These are phyloP conservation scores for Chloroceryle aenea DNA, from an alignment of 2,113 vertebrate genomes.

Conservation along the genomic window DNA sequence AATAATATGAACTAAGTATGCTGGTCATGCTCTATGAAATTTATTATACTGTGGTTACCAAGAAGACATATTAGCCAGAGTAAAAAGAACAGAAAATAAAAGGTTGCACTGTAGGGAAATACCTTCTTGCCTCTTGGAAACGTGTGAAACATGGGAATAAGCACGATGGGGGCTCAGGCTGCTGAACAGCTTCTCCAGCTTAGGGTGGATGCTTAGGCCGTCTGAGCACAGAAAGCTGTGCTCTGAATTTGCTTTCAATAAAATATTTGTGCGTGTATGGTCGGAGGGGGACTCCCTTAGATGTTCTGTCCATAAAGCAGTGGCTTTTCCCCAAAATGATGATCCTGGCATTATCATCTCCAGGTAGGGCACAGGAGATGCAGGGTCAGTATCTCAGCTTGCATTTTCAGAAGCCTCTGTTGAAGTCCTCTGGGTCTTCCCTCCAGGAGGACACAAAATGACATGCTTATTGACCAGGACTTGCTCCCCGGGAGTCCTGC, in stretches of 20 bases:
- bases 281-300: background rate
- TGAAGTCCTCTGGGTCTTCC: background rate
- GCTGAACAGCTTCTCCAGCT: conserved; percentile 22
- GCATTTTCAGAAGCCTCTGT: background rate
- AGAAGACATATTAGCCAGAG: conserved; percentile 64
- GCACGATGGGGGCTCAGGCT: background rate
- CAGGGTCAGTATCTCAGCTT: background rate
- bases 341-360: background rate
- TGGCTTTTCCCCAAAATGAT: rapidly evolving
- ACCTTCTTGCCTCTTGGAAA: conserved; percentile 60
- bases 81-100: conserved; percentile 68
- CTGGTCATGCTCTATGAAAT: conserved; percentile 76
- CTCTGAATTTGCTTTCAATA: background rate
- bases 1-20: conserved; percentile 77
- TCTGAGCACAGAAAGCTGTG: background rate
- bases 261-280: background rate
- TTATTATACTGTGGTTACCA: conserved; percentile 77
- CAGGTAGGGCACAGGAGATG: background rate
- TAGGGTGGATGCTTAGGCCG: background rate
- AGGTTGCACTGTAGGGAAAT: conserved; percentile 66
- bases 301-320: background rate
- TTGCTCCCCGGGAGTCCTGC: rapidly evolving
- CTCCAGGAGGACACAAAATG: background rate
- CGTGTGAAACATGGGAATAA: conserved; percentile 20
- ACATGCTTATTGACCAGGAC: background rate